These are phyloP conservation scores for Thalpophila matura DNA, from an alignment of 2,888 invertebrate genomes.

Conservation along the genomic window DNA sequence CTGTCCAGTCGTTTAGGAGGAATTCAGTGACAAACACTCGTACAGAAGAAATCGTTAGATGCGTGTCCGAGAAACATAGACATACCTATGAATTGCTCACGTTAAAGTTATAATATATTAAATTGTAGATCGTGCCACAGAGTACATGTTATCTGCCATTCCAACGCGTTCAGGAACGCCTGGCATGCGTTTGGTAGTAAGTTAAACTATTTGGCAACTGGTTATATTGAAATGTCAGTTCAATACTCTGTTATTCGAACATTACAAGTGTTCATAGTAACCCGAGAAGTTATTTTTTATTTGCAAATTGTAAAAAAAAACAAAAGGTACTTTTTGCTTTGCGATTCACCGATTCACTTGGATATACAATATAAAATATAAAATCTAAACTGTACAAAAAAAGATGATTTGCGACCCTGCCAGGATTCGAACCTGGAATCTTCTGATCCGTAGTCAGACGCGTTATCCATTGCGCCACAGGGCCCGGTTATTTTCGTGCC, in stretches of 20 bases:
- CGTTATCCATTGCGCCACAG: slow-evolving; percentile 93
- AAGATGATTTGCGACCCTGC: slow-evolving; percentile 84
- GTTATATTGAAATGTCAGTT: not conserved
- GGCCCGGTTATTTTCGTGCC: slow-evolving; percentile 71
- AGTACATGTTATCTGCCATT: slow-evolving; percentile 2
- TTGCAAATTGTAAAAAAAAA: no score
- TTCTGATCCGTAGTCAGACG: slow-evolving; percentile 94
- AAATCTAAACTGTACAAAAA: not conserved
- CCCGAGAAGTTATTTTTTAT: no score
- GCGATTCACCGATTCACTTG: no score
- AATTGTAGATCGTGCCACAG: not conserved
- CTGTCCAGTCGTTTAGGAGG: no score
- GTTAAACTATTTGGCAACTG: slow-evolving; percentile 7
- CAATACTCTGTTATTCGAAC: not conserved
- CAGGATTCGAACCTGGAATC: slow-evolving; percentile 93
- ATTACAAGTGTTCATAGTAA: no score
- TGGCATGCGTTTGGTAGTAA: slow-evolving; percentile 7
- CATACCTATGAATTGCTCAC: no score
- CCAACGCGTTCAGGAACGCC: not conserved
- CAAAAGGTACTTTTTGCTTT: no score
- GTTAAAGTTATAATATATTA: no score
- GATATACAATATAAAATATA: no score
- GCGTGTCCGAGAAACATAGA: no score
- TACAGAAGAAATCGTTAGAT: no score
- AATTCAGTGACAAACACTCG: no score